Conservation (phyloP, 2,888 invertebrate species). For the Tolmerus cingulatus region DNA sequence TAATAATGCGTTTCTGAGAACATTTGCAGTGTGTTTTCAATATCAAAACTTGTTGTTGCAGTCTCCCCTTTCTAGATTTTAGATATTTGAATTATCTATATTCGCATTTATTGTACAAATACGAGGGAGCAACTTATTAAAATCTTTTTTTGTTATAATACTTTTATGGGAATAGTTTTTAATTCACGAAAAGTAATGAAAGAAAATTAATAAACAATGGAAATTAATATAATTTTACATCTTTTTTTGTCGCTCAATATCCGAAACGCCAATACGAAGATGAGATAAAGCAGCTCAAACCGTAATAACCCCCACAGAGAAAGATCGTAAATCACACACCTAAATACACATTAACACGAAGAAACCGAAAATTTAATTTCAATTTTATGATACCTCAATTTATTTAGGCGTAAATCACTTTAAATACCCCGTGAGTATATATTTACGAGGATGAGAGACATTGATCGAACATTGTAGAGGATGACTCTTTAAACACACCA, state of each 20-base stretch:
- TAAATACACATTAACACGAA: conserved; percentile 38
- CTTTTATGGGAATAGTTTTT: no score
- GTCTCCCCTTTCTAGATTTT: no score
- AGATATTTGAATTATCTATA: no score
- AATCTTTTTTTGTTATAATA: no score
- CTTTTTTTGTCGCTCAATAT: neutral
- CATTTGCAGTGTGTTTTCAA: no score
- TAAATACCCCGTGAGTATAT: conserved; percentile 4
- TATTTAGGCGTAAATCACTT: conserved; percentile 47
- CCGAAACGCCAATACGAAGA: neutral
- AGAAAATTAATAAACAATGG: neutral
- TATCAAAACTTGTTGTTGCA: no score
- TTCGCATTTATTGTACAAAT: no score
- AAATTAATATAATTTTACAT: neutral
- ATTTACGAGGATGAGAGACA: neutral
- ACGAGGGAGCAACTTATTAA: no score
- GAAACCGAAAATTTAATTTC: conserved; percentile 47
- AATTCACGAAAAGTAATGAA: neutral
- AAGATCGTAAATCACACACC: conserved; percentile 47
- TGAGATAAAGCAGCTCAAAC: neutral
- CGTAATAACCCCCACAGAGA: conserved; percentile 36
- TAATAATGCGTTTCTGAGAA: no score
- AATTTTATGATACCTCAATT: conserved; percentile 48
- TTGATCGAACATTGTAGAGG: conserved; percentile 4
- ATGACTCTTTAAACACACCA: neutral